Evolutionary conservation across 37 sponge, comb jelly and placozoan genomes (phyloP).

Genomic region (Eunapius fragilis): DNA sequence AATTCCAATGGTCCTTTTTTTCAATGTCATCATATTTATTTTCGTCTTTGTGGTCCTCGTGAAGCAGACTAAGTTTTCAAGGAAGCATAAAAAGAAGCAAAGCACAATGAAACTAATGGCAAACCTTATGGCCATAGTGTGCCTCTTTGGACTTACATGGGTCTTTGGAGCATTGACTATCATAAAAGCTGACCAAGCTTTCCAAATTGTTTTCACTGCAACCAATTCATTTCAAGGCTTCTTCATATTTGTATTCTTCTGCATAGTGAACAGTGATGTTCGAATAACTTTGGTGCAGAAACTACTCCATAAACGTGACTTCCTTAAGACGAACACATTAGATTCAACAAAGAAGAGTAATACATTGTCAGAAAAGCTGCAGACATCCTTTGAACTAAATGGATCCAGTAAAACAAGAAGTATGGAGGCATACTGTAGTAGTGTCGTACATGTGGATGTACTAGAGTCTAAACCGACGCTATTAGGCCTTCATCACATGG

Average conservation of each 20-base stretch:
- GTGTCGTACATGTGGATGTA: too few relatives aligned
- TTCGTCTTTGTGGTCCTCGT: slow-evolving; percentile 22
- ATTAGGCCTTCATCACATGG: too few relatives aligned
- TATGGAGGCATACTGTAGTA: too few relatives aligned
- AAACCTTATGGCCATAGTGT: slow-evolving; percentile 31
- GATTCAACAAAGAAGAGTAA: too few relatives aligned
- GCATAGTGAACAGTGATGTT: slow-evolving; percentile 37
- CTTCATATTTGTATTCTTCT: slow-evolving; percentile 70
- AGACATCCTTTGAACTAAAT: too few relatives aligned
- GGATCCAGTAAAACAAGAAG: too few relatives aligned
- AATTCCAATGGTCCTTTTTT: slow-evolving; percentile 18
- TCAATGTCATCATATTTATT: slow-evolving; percentile 57
- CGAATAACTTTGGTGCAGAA: background rate
- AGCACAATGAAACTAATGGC: slow-evolving; percentile 18
- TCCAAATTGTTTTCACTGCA: slow-evolving; percentile 57
- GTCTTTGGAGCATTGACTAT: slow-evolving; percentile 62
- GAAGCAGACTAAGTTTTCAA: slow-evolving; percentile 8
- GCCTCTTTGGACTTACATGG: slow-evolving; percentile 57
- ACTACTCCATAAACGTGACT: background rate
- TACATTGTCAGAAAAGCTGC: too few relatives aligned
- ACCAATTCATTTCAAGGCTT: slow-evolving; percentile 46
- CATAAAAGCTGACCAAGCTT: slow-evolving; percentile 11
- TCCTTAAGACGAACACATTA: too few relatives aligned
- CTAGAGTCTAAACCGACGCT: too few relatives aligned
- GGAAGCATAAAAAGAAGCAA: background rate